These are phyloP conservation scores for Zaprionus davidi DNA, from an alignment of 1,140 invertebrate species.

Conservation along the genomic window DNA sequence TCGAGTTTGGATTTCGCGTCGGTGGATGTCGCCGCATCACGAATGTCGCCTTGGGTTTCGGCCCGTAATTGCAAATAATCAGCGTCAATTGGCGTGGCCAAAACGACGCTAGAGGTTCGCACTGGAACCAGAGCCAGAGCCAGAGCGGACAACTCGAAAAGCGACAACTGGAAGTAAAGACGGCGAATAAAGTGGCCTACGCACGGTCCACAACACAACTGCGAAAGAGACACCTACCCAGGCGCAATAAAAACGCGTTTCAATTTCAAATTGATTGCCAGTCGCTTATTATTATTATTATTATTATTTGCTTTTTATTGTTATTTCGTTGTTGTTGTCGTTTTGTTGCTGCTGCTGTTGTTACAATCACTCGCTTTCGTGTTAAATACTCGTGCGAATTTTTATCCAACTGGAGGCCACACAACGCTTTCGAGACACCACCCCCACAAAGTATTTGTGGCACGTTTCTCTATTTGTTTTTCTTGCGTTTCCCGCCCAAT, in stretches of 20 bases:
- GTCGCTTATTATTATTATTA: constrained; percentile 74
- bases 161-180: constrained; percentile 18
- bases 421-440: constrained; percentile 58
- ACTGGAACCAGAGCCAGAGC: constrained; percentile 5
- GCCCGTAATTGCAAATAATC: constrained; percentile 74
- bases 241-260: constrained; percentile 71
- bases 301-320: constrained; percentile 59
- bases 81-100: constrained; percentile 68
- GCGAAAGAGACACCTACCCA: constrained; percentile 53
- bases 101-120: constrained; percentile 40
- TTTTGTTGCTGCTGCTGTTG: constrained; percentile 39
- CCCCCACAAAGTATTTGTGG: constrained; percentile 55
- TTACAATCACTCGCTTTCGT: constrained; percentile 48
- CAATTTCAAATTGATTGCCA: constrained; percentile 82
- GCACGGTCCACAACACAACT: constrained; percentile 42
- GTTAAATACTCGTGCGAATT: constrained; percentile 80
- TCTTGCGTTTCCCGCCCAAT: constrained; percentile 65
- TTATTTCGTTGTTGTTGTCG: constrained; percentile 46
- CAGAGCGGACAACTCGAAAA: constrained; percentile 7
- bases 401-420: constrained; percentile 72
- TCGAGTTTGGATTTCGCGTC: constrained; percentile 35
- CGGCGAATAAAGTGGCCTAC: constrained; percentile 56
- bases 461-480: constrained; percentile 65
- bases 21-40: constrained; percentile 45
- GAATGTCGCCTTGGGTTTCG: constrained; percentile 62